A percentile compares a stretch with the other conserved stretches of the same genome.
These are phyloP conservation scores for Yponomeuta malinellus DNA, from an alignment of 2,888 invertebrate species.

Conservation along the genomic window DNA sequence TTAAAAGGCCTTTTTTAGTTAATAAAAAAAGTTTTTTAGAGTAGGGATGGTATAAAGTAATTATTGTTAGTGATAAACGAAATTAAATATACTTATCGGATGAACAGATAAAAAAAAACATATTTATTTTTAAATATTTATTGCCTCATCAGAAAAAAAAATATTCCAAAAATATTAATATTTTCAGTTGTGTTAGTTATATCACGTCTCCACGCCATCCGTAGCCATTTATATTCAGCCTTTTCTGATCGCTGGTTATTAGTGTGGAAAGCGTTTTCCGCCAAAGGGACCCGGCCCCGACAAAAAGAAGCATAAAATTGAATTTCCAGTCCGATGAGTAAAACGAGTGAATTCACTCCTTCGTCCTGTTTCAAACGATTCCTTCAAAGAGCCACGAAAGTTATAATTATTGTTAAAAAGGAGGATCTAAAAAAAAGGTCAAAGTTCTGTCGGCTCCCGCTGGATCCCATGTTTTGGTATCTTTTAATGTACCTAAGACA, in stretches of 20 bases:
- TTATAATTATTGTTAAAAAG: slow-evolving; percentile 39
- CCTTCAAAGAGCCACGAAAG: slow-evolving; percentile 39
- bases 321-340: neutral
- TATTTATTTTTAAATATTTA: too few species aligned
- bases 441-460: slow-evolving; percentile 20
- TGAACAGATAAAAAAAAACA: too few species aligned
- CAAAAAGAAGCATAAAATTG: neutral
- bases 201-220: too few species aligned
- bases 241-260: neutral
- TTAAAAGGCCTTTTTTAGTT: too few species aligned
- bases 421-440: slow-evolving; percentile 26
- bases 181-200: too few species aligned
- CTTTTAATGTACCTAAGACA: neutral
- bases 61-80: too few species aligned
- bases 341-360: neutral
- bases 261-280: neutral
- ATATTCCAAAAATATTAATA: too few species aligned
- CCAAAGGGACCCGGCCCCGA: neutral
- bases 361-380: slow-evolving; percentile 16
- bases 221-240: too few species aligned
- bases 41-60: too few species aligned
- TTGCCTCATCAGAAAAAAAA: too few species aligned
- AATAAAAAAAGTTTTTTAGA: too few species aligned
- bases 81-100: too few species aligned
- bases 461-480: neutral